A percentile compares a stretch with the other conserved stretches of the same genome.
These are phyloP conservation scores for Capra hircus DNA, from an alignment of 2,113 vertebrate genomes.

Conservation along the genomic window DNA sequence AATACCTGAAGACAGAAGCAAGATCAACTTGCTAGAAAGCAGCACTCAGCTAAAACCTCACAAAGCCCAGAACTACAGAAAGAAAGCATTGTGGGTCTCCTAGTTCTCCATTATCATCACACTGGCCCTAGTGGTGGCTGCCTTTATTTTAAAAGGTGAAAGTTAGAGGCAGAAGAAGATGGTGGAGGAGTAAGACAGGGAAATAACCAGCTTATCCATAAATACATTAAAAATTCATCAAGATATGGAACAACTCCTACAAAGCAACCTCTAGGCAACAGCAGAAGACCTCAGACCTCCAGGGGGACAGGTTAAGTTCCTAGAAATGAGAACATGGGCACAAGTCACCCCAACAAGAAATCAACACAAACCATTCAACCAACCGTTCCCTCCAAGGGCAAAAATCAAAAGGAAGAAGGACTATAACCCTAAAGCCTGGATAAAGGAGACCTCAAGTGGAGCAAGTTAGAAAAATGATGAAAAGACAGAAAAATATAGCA, in stretches of 20 bases:
- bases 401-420: not conserved
- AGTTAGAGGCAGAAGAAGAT: not conserved
- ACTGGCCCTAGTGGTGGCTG: conserved; percentile 92
- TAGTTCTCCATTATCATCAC: conserved; percentile 96
- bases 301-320: not conserved
- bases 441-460: not conserved
- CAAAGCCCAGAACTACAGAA: conserved; percentile 98
- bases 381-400: not conserved
- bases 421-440: not conserved
- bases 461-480: not conserved
- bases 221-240: not conserved
- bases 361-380: not conserved
- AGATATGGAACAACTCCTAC: not conserved
- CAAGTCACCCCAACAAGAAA: not conserved
- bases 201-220: not conserved
- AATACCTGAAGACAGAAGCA: not conserved
- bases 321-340: not conserved
- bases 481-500: not conserved
- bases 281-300: not conserved
- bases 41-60: conserved; percentile 97
- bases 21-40: conserved; percentile 91
- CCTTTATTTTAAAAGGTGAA: conserved; percentile 82
- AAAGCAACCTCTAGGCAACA: not conserved
- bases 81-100: conserved; percentile 97
- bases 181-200: not conserved